phyloP scores from a whole-genome alignment of 1,140 invertebrate species.

The Lepidurus packardi region DNA sequence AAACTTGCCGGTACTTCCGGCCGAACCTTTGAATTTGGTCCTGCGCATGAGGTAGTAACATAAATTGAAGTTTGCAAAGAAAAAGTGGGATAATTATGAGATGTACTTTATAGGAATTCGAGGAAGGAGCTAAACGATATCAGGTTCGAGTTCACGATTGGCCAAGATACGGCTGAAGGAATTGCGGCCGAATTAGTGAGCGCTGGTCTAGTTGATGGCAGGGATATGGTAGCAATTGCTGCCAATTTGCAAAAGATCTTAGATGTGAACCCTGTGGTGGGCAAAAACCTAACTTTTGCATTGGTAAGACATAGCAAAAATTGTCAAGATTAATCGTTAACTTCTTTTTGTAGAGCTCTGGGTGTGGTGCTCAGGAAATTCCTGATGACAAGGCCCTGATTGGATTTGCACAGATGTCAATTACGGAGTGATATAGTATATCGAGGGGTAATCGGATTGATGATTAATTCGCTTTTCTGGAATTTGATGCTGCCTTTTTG shows the following conservation, averaged over 20 bases:
- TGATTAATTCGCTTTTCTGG: background rate
- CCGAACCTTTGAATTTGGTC: conserved; percentile 62
- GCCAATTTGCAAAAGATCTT: conserved; percentile 87
- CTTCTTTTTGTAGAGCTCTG: conserved; percentile 66
- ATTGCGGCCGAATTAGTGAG: conserved; percentile 90
- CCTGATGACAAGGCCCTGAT: conserved; percentile 89
- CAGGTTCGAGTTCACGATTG: conserved; percentile 87
- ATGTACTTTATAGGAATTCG: conserved; percentile 61
- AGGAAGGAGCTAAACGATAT: conserved; percentile 93
- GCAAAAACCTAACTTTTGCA: conserved; percentile 79
- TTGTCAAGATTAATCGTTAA: conserved; percentile 26
- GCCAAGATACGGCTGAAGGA: conserved; percentile 87
- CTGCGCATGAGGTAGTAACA: conserved; percentile 64
- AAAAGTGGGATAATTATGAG: conserved; percentile 7
- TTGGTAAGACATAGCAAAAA: conserved; percentile 62
- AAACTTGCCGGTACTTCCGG: conserved; percentile 31
- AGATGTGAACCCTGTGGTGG: conserved; percentile 44
- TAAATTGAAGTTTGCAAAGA: background rate
- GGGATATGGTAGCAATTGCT: conserved; percentile 84
- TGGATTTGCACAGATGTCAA: conserved; percentile 93
- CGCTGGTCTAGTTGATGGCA: conserved; percentile 86
- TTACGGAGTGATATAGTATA: conserved; percentile 63
- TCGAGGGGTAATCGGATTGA: background rate
- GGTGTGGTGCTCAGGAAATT: conserved; percentile 69
- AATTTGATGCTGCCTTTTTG: conserved; percentile 5